phyloP scores from a whole-genome alignment of 2,888 invertebrate genomes.

The Lissocephala sabroskyi region DNA sequence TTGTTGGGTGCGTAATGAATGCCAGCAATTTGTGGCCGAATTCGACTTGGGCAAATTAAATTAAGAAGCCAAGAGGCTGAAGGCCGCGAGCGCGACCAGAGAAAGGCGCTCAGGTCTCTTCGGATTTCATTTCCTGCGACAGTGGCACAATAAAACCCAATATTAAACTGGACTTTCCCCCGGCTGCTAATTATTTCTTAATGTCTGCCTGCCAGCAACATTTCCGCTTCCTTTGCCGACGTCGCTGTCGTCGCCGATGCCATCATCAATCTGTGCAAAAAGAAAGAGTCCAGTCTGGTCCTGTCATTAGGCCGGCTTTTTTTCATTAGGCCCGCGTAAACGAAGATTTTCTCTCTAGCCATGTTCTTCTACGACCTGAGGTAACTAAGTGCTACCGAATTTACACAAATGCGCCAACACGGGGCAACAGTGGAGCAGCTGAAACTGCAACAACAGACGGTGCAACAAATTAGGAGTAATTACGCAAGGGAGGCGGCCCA shows the following conservation, averaged over 20 bases:
- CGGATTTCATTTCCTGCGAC: no score
- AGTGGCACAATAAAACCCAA: no score
- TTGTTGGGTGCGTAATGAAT: no score
- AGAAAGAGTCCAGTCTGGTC: no score
- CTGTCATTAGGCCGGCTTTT: background rate
- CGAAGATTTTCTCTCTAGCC: background rate
- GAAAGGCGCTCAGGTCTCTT: no score
- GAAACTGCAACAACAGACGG: slow-evolving; percentile 23
- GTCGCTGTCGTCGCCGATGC: slow-evolving; percentile 27
- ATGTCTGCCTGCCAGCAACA: slow-evolving; percentile 37
- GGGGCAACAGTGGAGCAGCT: slow-evolving; percentile 12
- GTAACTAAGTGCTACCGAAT: slow-evolving; percentile 31
- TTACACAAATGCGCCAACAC: slow-evolving; percentile 15
- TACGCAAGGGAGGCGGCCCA: slow-evolving; percentile 32
- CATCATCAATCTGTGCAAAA: slow-evolving; percentile 53
- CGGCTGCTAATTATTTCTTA: slow-evolving; percentile 48
- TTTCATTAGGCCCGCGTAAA: background rate
- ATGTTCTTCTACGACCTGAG: background rate
- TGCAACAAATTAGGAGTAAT: slow-evolving; percentile 60
- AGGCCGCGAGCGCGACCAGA: background rate
- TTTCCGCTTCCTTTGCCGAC: slow-evolving; percentile 42
- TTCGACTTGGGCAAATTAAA: slow-evolving; percentile 6
- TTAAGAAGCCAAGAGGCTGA: no score
- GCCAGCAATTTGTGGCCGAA: slow-evolving; percentile 4
- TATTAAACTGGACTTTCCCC: background rate